phyloP scores from a whole-genome alignment of 2,888 invertebrate genomes.

The Shargacucullia verbasci region DNA sequence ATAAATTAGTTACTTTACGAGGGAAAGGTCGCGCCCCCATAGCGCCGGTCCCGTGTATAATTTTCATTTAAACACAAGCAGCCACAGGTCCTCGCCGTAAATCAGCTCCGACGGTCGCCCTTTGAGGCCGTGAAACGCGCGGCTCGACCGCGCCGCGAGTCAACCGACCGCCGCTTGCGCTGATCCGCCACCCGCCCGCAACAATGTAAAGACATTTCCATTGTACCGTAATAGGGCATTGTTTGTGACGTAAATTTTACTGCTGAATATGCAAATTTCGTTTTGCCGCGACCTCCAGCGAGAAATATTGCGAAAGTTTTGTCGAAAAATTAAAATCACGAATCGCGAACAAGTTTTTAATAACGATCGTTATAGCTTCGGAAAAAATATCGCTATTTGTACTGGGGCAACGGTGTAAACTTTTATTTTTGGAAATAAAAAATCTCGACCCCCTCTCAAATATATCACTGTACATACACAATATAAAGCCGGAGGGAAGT shows the following conservation, averaged over 20 bases:
- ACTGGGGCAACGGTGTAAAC: constrained; percentile 34
- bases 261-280: constrained; percentile 87
- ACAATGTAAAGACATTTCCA: constrained; percentile 87
- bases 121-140: constrained; percentile 64
- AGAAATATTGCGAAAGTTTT: constrained; percentile 86
- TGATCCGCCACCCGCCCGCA: constrained; percentile 59
- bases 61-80: constrained; percentile 85
- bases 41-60: constrained; percentile 80
- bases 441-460: constrained; percentile 20
- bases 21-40: constrained; percentile 80
- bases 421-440: constrained; percentile 44
- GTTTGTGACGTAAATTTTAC: constrained; percentile 87
- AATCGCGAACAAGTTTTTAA: constrained; percentile 79
- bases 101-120: constrained; percentile 79
- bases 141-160: constrained; percentile 49
- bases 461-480: constrained; percentile 34
- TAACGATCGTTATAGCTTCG: constrained; percentile 67
- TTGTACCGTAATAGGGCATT: constrained; percentile 86
- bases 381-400: constrained; percentile 56
- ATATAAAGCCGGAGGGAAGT: constrained; percentile 53
- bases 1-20: constrained; percentile 86
- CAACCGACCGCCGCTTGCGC: constrained; percentile 28
- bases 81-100: constrained; percentile 83
- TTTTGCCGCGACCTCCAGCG: constrained; percentile 78
- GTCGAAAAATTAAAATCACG: constrained; percentile 83